phyloP scores from a whole-genome alignment of 2,797 vertebrate genomes.

The Netta rufina region DNA sequence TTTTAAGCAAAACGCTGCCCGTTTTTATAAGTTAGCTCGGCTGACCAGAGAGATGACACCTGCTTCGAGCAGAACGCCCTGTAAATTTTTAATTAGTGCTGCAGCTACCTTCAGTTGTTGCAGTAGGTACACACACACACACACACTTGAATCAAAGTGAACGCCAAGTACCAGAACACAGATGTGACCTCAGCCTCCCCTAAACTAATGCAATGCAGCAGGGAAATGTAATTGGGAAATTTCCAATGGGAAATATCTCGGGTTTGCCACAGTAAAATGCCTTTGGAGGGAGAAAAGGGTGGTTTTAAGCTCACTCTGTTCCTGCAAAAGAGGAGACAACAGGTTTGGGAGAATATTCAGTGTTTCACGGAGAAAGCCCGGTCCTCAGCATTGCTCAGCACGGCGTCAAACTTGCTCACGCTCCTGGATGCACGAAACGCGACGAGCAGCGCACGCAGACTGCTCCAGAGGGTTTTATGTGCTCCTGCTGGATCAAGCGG shows the following conservation, averaged over 20 bases:
- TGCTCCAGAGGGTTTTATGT: neutral
- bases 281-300: neutral
- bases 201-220: neutral
- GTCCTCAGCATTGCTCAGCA: neutral
- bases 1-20: neutral
- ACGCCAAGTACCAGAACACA: neutral
- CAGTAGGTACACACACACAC: neutral
- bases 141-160: neutral
- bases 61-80: neutral
- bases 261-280: neutral
- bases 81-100: neutral
- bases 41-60: neutral
- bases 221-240: no score
- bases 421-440: fast-evolving
- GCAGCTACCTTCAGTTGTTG: neutral
- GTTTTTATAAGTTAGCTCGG: neutral
- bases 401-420: neutral
- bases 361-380: neutral
- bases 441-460: neutral
- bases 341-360: neutral
- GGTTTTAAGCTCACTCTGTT: neutral
- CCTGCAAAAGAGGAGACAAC: neutral
- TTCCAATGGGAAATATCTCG: neutral
- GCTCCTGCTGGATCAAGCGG: neutral
- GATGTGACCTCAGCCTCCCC: neutral